Percentiles rank a stretch among this genome's conserved stretches.
Evolutionary conservation across 1,140 invertebrate genomes (phyloP).

Genomic region (Spodoptera litura): DNA sequence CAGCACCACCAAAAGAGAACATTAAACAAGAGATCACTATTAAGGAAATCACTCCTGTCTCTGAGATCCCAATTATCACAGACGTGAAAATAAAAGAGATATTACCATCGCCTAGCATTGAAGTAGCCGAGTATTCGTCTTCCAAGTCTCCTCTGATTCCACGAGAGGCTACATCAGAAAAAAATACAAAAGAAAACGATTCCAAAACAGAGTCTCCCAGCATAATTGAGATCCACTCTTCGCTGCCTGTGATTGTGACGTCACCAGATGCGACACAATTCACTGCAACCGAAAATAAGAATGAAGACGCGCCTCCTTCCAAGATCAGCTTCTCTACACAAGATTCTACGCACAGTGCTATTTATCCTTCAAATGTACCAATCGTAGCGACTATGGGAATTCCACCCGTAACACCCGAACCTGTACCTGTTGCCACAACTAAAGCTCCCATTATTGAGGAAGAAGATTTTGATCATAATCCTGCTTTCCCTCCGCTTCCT

Average conservation of each 20-base stretch:
- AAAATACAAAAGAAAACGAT: slow-evolving; percentile 52
- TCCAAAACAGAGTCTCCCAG: slow-evolving; percentile 57
- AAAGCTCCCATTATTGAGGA: slow-evolving; percentile 75
- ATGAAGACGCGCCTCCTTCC: slow-evolving; percentile 62
- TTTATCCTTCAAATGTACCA: slow-evolving; percentile 66
- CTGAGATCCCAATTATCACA: slow-evolving; percentile 80
- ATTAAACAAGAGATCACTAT: slow-evolving; percentile 80
- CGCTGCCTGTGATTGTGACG: slow-evolving; percentile 44
- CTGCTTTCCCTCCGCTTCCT: slow-evolving; percentile 79
- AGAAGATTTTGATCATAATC: slow-evolving; percentile 80
- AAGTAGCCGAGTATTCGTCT: slow-evolving; percentile 74
- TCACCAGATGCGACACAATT: slow-evolving; percentile 46
- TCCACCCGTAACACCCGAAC: slow-evolving; percentile 51
- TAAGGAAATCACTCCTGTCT: slow-evolving; percentile 83
- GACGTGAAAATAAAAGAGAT: slow-evolving; percentile 84
- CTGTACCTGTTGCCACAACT: slow-evolving; percentile 58
- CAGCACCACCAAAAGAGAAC: slow-evolving; percentile 59
- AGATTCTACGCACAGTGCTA: slow-evolving; percentile 68
- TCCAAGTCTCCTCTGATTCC: slow-evolving; percentile 81
- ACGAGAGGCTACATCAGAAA: slow-evolving; percentile 75
- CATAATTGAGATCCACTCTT: slow-evolving; percentile 56
- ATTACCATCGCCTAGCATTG: slow-evolving; percentile 73
- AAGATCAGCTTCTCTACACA: slow-evolving; percentile 77
- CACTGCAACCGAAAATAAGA: slow-evolving; percentile 47
- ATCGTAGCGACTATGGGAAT: slow-evolving; percentile 64